These are phyloP conservation scores for Nettapus auritus DNA, from an alignment of 2,113 vertebrate genomes.

Conservation along the genomic window DNA sequence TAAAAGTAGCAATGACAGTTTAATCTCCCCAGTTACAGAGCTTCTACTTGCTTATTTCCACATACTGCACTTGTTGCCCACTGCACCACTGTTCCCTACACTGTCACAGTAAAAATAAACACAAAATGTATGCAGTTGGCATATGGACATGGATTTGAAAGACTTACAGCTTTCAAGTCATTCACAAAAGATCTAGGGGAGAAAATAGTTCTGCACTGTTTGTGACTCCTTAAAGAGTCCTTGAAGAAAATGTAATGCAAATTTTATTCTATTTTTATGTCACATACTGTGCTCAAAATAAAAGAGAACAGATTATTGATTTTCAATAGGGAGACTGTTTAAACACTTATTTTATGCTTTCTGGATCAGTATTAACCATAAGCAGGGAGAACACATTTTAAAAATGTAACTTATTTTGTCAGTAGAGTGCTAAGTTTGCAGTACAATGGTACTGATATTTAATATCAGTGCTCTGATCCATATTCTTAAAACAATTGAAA, in stretches of 20 bases:
- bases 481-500: background rate
- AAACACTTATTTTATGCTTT: conserved; percentile 51
- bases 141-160: background rate
- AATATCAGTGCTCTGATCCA: background rate
- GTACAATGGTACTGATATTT: background rate
- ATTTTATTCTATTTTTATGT: conserved; percentile 56
- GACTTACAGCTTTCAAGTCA: background rate
- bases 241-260: conserved; percentile 58
- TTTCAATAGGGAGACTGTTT: conserved; percentile 62
- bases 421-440: background rate
- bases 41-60: conserved; percentile 44
- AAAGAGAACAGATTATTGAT: conserved; percentile 62
- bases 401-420: background rate
- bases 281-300: conserved; percentile 26
- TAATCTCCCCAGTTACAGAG: background rate
- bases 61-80: background rate
- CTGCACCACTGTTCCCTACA: background rate
- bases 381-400: conserved; percentile 17
- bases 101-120: background rate
- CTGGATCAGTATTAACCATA: conserved; percentile 37
- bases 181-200: background rate
- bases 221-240: conserved; percentile 32
- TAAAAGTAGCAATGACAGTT: conserved; percentile 42
- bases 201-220: background rate
- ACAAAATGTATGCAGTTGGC: background rate